A percentile compares a stretch with the other conserved stretches of the same genome.
These are phyloP conservation scores for Myotis myotis DNA, from an alignment of 2,797 vertebrate species.

Conservation along the genomic window DNA sequence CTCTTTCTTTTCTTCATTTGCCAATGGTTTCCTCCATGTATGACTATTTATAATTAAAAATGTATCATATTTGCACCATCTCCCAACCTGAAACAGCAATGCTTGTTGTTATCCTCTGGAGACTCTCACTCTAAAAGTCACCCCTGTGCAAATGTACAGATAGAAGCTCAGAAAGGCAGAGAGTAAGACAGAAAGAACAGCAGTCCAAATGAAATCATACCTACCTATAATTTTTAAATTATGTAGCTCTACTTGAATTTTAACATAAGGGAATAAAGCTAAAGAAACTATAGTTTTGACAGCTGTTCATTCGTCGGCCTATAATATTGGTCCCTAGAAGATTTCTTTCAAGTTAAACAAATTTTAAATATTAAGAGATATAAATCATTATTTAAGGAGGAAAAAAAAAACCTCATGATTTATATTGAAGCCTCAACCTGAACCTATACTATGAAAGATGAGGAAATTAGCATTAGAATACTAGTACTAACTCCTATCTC, in stretches of 20 bases:
- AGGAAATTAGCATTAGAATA: neutral
- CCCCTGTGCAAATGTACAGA: neutral
- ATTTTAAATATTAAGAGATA: neutral
- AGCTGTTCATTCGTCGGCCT: neutral
- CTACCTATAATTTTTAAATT: neutral
- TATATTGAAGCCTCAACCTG: neutral
- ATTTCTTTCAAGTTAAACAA: neutral
- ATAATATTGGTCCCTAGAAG: neutral
- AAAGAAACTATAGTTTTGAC: neutral
- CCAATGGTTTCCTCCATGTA: neutral
- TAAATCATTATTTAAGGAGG: neutral
- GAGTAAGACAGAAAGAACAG: neutral
- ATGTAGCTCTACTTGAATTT: neutral
- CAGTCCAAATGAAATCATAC: neutral
- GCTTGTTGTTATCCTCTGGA: neutral
- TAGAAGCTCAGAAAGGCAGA: neutral
- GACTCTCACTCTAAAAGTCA: neutral
- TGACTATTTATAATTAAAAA: neutral
- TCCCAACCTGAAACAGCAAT: neutral
- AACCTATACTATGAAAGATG: neutral
- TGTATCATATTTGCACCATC: neutral
- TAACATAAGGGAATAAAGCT: neutral
- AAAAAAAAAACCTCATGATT: neutral
- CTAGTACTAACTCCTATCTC: neutral
- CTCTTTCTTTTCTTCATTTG: neutral